Evolutionary conservation across 1,140 invertebrate genomes (phyloP).

Genomic region (Macrocentrus cingulum): DNA sequence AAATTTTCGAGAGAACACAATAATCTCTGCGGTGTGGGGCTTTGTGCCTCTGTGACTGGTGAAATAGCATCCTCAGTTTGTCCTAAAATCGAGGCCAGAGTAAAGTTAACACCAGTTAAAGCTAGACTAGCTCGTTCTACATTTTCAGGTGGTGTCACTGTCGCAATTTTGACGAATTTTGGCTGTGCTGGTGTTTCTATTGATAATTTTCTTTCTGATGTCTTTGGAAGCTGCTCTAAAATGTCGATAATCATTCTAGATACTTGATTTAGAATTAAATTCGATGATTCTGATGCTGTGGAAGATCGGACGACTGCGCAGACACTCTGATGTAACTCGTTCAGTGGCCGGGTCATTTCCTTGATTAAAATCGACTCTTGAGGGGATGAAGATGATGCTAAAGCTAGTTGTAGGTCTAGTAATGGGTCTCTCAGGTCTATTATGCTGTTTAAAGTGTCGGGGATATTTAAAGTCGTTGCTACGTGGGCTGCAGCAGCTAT

Average conservation of each 20-base stretch:
- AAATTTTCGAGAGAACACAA: conserved; percentile 35
- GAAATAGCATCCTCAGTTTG: conserved; percentile 13
- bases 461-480: conserved; percentile 44
- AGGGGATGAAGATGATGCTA: conserved; percentile 29
- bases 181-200: background rate
- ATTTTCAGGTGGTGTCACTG: conserved; percentile 20
- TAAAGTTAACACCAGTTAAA: conserved; percentile 40
- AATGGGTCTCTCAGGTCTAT: conserved; percentile 44
- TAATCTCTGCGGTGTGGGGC: background rate
- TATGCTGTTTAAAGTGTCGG: conserved; percentile 41
- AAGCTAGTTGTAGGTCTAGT: conserved; percentile 36
- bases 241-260: conserved; percentile 40
- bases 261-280: conserved; percentile 32
- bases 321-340: conserved; percentile 39
- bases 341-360: conserved; percentile 34
- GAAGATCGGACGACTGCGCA: conserved; percentile 31
- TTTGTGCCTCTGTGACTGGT: background rate
- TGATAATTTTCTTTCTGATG: conserved; percentile 23
- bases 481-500: conserved; percentile 43
- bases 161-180: background rate
- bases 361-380: conserved; percentile 37
- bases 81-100: conserved; percentile 40
- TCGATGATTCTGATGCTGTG: conserved; percentile 27
- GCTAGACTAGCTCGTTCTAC: conserved; percentile 29
- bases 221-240: conserved; percentile 34